A percentile compares a stretch with the other conserved stretches of the same genome.
These are phyloP conservation scores for Lophius americanus DNA, from an alignment of 2,797 vertebrate genomes.

Conservation along the genomic window DNA sequence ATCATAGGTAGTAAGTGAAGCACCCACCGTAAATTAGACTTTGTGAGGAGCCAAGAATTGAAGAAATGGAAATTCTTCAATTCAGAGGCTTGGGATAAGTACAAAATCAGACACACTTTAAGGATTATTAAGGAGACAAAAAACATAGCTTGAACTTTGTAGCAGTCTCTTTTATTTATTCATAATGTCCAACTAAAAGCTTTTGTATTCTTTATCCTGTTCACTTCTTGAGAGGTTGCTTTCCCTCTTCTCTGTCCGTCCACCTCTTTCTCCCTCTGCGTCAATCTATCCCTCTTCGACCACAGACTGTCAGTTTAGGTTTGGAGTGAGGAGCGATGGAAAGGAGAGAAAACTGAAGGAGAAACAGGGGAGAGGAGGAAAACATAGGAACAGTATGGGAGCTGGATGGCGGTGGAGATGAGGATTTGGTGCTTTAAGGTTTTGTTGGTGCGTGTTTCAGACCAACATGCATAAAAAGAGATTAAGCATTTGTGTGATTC, in stretches of 20 bases:
- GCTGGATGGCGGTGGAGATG: constrained; percentile 33
- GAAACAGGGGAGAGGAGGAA: constrained; percentile 27
- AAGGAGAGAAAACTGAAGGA: constrained; percentile 39
- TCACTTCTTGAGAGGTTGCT: constrained; percentile 35
- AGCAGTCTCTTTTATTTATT: neutral
- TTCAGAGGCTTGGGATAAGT: neutral
- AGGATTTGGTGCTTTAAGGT: constrained; percentile 43
- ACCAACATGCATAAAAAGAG: constrained; percentile 12
- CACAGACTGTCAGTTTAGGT: constrained; percentile 68
- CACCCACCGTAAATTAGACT: no score
- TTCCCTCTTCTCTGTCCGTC: constrained; percentile 40
- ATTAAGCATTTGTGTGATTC: constrained; percentile 22
- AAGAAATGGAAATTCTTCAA: neutral
- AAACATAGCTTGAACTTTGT: constrained; percentile 18
- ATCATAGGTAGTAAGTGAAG: no score
- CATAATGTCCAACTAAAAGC: constrained; percentile 22
- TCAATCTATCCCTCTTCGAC: constrained; percentile 49
- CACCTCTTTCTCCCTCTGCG: constrained; percentile 38
- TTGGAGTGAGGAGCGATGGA: constrained; percentile 55
- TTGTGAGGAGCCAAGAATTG: no score
- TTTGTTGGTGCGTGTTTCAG: constrained; percentile 5
- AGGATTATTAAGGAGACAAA: neutral
- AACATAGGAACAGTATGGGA: constrained; percentile 38
- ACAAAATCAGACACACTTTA: neutral
- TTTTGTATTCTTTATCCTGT: constrained; percentile 32